Evolutionary conservation across 2,888 invertebrate species (phyloP).

Genomic region (Athalia rosae): DNA sequence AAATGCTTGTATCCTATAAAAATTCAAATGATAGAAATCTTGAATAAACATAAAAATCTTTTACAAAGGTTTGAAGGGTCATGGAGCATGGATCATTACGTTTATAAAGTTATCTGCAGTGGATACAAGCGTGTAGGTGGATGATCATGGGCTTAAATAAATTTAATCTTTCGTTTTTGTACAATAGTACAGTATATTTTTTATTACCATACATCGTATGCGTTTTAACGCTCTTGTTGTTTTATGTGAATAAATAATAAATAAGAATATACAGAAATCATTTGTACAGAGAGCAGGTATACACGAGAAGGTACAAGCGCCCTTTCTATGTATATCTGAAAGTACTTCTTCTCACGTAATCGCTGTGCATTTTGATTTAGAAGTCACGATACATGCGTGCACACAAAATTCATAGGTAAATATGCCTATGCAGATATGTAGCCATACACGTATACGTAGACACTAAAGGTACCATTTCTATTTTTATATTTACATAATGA

Average conservation of each 20-base stretch:
- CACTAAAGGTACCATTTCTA: constrained; percentile 13
- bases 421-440: constrained; percentile 51
- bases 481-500: constrained; percentile 63
- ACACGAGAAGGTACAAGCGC: constrained; percentile 45
- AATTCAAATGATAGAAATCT: too few relatives aligned
- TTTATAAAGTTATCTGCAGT: constrained; percentile 4
- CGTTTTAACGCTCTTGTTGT: constrained; percentile 59
- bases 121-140: neutral
- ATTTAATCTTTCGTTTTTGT: constrained; percentile 54
- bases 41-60: neutral
- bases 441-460: neutral
- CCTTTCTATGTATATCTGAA: constrained; percentile 46
- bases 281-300: constrained; percentile 59
- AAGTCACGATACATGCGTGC: constrained; percentile 8
- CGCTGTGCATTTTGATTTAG: constrained; percentile 55
- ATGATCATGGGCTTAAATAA: constrained; percentile 9
- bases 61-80: neutral
- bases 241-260: constrained; percentile 71
- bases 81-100: neutral
- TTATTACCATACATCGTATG: constrained; percentile 62
- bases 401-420: constrained; percentile 58
- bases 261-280: constrained; percentile 62
- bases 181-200: constrained; percentile 67
- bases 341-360: constrained; percentile 49
- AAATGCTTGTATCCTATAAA: too few relatives aligned